Evolutionary conservation across 2,888 invertebrate species (phyloP).

Genomic region (Drosophila testacea): DNA sequence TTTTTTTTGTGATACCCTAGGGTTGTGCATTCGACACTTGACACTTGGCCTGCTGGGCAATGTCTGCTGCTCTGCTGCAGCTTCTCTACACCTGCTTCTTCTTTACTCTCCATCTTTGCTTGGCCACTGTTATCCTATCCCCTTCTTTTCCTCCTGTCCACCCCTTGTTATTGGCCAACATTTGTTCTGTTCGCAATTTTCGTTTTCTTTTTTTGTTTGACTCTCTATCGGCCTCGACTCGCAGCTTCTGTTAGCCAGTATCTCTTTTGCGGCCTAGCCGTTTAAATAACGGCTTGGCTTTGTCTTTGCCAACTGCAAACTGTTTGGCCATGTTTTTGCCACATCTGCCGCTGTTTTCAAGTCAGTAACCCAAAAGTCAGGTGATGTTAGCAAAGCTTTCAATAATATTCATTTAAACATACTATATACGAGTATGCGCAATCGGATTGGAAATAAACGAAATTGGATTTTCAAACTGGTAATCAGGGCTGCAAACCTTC

Average conservation of each 20-base stretch:
- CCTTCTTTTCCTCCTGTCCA: slow-evolving; percentile 9
- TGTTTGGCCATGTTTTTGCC: slow-evolving; percentile 26
- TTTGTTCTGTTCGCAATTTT: slow-evolving; percentile 11
- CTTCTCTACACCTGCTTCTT: background rate
- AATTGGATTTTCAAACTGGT: background rate
- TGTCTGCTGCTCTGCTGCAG: slow-evolving; percentile 1
- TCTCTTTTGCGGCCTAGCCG: slow-evolving; percentile 15
- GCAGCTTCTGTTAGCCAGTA: background rate
- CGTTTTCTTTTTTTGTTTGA: background rate
- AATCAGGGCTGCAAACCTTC: too few species aligned
- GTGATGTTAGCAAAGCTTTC: background rate
- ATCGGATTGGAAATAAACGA: background rate
- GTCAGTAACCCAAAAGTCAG: background rate
- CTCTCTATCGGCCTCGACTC: background rate
- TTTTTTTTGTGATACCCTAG: background rate
- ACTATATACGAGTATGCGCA: too few species aligned
- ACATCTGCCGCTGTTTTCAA: slow-evolving; percentile 6
- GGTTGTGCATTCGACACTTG: slow-evolving; percentile 35
- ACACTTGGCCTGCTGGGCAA: slow-evolving; percentile 22
- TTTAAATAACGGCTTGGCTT: slow-evolving; percentile 49
- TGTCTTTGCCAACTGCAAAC: slow-evolving; percentile 27
- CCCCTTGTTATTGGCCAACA: slow-evolving; percentile 42
- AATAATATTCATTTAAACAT: background rate
- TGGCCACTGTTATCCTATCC: too few species aligned
- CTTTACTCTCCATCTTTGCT: background rate